phyloP scores from a whole-genome alignment of 2,113 vertebrate genomes.

The Poeciliopsis prolifica region DNA sequence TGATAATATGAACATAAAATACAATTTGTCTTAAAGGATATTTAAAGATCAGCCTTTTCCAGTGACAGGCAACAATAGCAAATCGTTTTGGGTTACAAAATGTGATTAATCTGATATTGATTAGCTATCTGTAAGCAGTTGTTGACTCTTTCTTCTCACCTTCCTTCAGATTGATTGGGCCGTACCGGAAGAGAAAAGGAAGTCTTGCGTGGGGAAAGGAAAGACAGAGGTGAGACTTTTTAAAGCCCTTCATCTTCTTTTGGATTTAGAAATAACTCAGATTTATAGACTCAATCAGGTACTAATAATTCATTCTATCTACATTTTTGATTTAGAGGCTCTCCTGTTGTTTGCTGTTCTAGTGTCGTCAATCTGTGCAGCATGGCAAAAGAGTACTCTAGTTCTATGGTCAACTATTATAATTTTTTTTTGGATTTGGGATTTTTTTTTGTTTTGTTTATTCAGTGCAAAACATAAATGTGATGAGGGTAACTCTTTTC shows the following conservation, averaged over 20 bases:
- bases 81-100: background rate
- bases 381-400: no score
- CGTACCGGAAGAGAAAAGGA: conserved; percentile 80
- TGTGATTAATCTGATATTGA: background rate
- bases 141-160: conserved; percentile 1
- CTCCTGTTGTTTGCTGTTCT: background rate
- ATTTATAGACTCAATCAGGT: background rate
- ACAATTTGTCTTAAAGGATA: background rate
- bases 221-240: conserved; percentile 82
- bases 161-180: conserved; percentile 84
- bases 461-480: no score
- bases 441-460: no score
- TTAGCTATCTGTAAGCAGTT: background rate
- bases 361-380: no score
- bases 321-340: background rate
- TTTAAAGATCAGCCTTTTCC: background rate
- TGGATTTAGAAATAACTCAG: background rate
- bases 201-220: conserved; percentile 84
- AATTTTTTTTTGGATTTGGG: no score
- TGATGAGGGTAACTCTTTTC: background rate
- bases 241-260: background rate
- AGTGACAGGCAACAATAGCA: background rate
- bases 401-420: no score
- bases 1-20: background rate
- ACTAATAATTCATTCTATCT: background rate